Percentiles rank a stretch among this genome's conserved stretches.
phyloP scores from a whole-genome alignment of 2,113 vertebrate genomes.

The Carassius auratus region DNA sequence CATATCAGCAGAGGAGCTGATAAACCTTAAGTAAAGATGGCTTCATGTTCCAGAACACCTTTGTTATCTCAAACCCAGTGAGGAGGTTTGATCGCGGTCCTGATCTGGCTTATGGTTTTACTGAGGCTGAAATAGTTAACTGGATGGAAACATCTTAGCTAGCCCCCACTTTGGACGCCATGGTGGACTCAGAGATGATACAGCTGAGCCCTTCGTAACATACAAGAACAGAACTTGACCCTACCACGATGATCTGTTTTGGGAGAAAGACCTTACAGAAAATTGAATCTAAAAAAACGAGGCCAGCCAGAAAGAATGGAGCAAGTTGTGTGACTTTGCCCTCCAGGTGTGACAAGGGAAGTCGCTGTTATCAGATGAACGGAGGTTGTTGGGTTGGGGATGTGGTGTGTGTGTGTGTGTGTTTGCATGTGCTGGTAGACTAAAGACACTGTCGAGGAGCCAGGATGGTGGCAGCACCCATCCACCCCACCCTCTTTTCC shows the following conservation, averaged over 20 bases:
- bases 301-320: slow-evolving; percentile 61
- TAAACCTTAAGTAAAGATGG: slow-evolving; percentile 22
- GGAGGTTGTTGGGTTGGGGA: slow-evolving; percentile 56
- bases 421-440: slow-evolving; percentile 44
- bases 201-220: background rate
- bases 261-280: background rate
- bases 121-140: background rate
- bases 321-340: slow-evolving; percentile 80
- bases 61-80: slow-evolving; percentile 44
- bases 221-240: slow-evolving; percentile 26
- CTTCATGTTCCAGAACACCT: slow-evolving; percentile 26
- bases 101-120: background rate
- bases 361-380: slow-evolving; percentile 86
- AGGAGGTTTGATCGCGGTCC: background rate
- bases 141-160: slow-evolving; percentile 2
- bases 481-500: slow-evolving; percentile 64
- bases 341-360: slow-evolving; percentile 76
- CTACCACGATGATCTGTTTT: slow-evolving; percentile 9
- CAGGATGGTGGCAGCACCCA: slow-evolving; percentile 70
- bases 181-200: background rate
- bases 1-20: slow-evolving; percentile 38
- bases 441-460: slow-evolving; percentile 47
- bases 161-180: background rate
- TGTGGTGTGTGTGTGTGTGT: slow-evolving; percentile 42
- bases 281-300: slow-evolving; percentile 36